A percentile compares a stretch with the other conserved stretches of the same genome.
Evolutionary conservation across 2,797 vertebrate species (phyloP).

Genomic region (Acrossocheilus fasciatus): DNA sequence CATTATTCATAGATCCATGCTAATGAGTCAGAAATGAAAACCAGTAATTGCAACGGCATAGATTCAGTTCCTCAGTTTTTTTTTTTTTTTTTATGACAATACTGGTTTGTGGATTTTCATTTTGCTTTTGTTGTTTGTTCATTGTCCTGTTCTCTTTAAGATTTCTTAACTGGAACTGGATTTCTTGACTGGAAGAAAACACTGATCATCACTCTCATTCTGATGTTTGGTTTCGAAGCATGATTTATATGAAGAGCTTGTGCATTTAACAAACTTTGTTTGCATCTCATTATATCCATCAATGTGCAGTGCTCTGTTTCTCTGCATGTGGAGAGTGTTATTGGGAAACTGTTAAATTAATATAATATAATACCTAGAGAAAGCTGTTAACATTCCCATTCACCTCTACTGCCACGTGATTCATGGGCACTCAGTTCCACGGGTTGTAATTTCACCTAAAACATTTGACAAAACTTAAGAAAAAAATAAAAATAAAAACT

Average conservation of each 20-base stretch:
- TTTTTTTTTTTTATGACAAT: background rate
- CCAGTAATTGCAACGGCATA: background rate
- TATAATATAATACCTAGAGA: too few species aligned
- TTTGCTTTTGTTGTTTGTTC: background rate
- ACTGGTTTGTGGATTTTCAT: background rate
- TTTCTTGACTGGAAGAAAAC: background rate
- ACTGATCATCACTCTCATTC: too few species aligned
- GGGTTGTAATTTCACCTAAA: too few species aligned
- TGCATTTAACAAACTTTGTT: background rate
- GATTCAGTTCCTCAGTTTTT: background rate
- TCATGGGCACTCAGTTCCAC: too few species aligned
- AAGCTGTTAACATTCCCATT: too few species aligned
- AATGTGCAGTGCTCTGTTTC: background rate
- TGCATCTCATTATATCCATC: background rate
- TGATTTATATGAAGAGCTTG: background rate
- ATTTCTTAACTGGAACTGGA: background rate
- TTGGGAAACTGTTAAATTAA: background rate
- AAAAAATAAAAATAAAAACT: too few species aligned
- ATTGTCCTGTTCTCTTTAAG: background rate
- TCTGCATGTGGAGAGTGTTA: background rate
- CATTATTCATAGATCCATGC: constrained; percentile 5
- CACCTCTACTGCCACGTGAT: too few species aligned
- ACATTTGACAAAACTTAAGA: too few species aligned
- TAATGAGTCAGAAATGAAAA: constrained; percentile 5
- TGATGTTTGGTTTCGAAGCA: background rate